A percentile compares a stretch with the other conserved stretches of the same genome.
phyloP scores from a whole-genome alignment of 1,140 invertebrate species.

The Lasioglossum baleicum region DNA sequence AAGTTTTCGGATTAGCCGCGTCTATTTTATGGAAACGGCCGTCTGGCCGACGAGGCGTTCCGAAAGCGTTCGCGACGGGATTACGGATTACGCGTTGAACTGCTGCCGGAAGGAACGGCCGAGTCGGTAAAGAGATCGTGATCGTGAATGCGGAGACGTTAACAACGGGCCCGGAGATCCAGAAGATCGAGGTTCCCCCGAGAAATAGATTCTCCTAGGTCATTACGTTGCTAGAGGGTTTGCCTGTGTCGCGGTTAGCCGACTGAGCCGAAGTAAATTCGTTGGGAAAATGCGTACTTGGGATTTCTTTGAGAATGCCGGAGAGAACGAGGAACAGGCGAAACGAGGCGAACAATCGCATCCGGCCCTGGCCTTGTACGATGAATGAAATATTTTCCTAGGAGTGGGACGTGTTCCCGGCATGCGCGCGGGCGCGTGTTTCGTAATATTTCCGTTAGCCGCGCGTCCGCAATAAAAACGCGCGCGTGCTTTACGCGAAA shows the following conservation, averaged over 20 bases:
- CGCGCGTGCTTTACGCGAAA: slow-evolving; percentile 9
- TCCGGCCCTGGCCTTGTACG: too few relatives aligned
- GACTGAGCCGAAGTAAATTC: neutral
- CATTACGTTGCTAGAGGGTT: neutral
- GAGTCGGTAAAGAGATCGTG: neutral
- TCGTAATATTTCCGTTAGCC: slow-evolving; percentile 30
- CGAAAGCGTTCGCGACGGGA: slow-evolving; percentile 38
- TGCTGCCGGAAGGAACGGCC: slow-evolving; percentile 17
- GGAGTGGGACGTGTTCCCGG: neutral
- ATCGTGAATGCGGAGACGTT: neutral
- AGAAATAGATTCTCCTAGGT: neutral
- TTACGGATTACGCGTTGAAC: slow-evolving; percentile 37
- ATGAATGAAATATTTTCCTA: slow-evolving; percentile 34
- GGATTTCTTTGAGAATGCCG: neutral
- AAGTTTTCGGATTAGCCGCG: too few relatives aligned
- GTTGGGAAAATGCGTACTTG: neutral
- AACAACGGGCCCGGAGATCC: neutral
- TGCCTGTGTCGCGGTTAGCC: neutral
- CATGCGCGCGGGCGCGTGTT: neutral
- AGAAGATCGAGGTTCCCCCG: too few relatives aligned
- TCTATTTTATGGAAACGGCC: neutral
- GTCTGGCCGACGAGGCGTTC: neutral
- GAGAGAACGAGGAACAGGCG: neutral
- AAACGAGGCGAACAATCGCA: neutral
- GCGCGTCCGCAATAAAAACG: slow-evolving; percentile 25